Conservation (phyloP, 2,888 invertebrate species). For the Chouioia cunea region DNA sequence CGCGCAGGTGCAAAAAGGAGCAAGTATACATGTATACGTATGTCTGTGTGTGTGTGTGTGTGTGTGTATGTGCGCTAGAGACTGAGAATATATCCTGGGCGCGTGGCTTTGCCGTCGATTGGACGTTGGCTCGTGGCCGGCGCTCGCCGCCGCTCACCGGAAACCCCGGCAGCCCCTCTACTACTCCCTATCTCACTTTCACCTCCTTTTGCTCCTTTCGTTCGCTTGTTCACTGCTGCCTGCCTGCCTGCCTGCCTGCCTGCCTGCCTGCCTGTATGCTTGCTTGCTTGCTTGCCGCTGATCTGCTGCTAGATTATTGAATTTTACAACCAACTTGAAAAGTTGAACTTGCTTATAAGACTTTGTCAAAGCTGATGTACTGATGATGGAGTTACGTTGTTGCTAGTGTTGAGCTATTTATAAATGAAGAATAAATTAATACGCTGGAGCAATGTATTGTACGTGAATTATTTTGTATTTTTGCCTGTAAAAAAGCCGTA, state of each 20-base stretch:
- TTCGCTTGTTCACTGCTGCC: slow-evolving; percentile 28
- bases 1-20: slow-evolving; percentile 41
- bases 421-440: too few species aligned
- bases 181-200: slow-evolving; percentile 41
- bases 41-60: too few species aligned
- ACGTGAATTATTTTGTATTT: too few species aligned
- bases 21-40: not conserved
- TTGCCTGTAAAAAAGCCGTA: too few species aligned
- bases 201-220: slow-evolving; percentile 42
- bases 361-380: too few species aligned
- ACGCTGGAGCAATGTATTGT: too few species aligned
- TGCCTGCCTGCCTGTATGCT: not conserved
- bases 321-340: too few species aligned
- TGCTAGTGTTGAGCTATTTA: too few species aligned
- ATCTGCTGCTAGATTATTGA: slow-evolving; percentile 11
- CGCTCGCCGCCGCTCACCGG: slow-evolving; percentile 63
- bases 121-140: slow-evolving; percentile 69
- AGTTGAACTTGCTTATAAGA: too few species aligned
- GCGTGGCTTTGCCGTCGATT: slow-evolving; percentile 67
- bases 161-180: slow-evolving; percentile 51
- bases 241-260: not conserved
- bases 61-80: not conserved
- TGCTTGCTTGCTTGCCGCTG: slow-evolving; percentile 1
- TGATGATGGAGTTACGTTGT: too few species aligned
- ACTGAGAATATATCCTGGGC: slow-evolving; percentile 44